These are phyloP conservation scores for Dendrocincla tyrannina DNA, from an alignment of 2,797 vertebrate species.

Conservation along the genomic window DNA sequence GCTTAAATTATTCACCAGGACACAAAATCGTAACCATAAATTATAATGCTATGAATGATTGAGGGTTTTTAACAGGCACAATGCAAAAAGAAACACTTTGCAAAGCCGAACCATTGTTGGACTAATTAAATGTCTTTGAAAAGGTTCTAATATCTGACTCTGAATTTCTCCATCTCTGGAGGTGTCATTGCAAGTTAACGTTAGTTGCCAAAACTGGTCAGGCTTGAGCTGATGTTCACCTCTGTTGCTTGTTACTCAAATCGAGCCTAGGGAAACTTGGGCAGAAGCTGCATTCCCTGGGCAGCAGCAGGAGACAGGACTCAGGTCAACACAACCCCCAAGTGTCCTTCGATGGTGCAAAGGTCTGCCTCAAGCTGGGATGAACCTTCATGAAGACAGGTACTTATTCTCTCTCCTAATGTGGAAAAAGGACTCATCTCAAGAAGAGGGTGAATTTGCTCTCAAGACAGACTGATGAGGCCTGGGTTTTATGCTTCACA, in stretches of 20 bases:
- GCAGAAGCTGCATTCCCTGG: background rate
- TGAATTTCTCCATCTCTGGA: background rate
- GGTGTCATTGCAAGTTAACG: slow-evolving; percentile 10
- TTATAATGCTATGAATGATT: slow-evolving; percentile 30
- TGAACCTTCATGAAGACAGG: background rate
- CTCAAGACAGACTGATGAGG: background rate
- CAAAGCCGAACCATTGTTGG: background rate
- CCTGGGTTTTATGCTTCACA: background rate
- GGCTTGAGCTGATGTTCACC: background rate
- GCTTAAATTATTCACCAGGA: slow-evolving; percentile 41
- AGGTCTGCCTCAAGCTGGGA: background rate
- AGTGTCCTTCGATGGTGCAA: background rate
- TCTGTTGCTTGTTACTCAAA: background rate
- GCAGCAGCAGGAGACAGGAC: background rate
- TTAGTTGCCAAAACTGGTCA: background rate
- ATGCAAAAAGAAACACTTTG: background rate
- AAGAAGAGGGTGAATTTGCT: background rate
- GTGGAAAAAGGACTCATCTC: background rate
- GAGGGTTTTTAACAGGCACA: background rate
- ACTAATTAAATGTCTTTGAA: slow-evolving; percentile 43
- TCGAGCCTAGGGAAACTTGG: background rate
- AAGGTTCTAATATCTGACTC: background rate
- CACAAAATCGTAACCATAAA: background rate
- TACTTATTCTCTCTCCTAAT: background rate
- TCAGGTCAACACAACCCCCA: background rate